Percentiles rank a stretch among this genome's conserved stretches.
Evolutionary conservation across 2,888 invertebrate species (phyloP).

Genomic region (Gryllus longicercus): DNA sequence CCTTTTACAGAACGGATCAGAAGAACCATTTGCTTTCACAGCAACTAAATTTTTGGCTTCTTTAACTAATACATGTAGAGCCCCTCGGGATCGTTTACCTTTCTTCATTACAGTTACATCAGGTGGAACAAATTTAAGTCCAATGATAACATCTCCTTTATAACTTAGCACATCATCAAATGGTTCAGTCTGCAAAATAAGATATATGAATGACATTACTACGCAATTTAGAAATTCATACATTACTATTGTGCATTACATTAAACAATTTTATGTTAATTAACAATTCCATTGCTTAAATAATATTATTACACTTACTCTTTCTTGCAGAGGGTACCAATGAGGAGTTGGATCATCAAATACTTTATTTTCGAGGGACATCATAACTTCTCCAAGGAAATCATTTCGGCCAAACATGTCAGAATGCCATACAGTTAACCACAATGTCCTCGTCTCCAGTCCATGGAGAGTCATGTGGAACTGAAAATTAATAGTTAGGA

Average conservation of each 20-base stretch:
- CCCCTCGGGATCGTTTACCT: conserved; percentile 64
- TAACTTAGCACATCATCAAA: conserved; percentile 79
- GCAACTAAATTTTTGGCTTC: conserved; percentile 90
- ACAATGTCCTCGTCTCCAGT: conserved; percentile 83
- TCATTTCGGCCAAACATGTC: conserved; percentile 96
- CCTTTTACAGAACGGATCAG: conserved; percentile 96
- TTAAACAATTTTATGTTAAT: no score
- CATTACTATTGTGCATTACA: no score
- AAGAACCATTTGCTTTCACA: conserved; percentile 81
- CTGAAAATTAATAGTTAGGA: conserved; percentile 44
- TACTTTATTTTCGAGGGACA: conserved; percentile 87
- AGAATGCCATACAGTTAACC: conserved; percentile 96
- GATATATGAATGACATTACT: conserved; percentile 18
- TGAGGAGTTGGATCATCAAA: conserved; percentile 88
- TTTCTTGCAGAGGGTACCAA: conserved; percentile 89
- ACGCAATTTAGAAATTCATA: no score
- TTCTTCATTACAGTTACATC: conserved; percentile 54
- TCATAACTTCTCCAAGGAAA: conserved; percentile 92
- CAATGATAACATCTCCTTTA: conserved; percentile 88
- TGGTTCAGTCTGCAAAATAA: conserved; percentile 70
- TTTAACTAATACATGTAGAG: conserved; percentile 86
- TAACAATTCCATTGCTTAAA: neutral
- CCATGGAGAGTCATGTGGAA: conserved; percentile 85
- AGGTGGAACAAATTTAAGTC: conserved; percentile 83
- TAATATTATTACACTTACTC: conserved; percentile 59